Evolutionary conservation across 2,113 vertebrate species (phyloP).

Genomic region (Oreochromis aureus): DNA sequence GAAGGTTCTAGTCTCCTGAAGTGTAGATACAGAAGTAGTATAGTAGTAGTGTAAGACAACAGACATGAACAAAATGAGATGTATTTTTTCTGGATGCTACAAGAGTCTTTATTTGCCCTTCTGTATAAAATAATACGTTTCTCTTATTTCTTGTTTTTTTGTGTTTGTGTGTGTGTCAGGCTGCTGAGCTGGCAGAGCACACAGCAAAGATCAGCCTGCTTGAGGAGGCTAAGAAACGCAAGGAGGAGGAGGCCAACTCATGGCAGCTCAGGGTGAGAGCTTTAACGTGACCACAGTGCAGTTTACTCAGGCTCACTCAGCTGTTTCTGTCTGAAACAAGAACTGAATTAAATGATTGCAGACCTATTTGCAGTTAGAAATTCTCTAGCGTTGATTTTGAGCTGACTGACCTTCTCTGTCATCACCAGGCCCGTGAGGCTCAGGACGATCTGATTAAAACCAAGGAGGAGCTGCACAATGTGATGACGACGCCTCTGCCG

Average conservation of each 20-base stretch:
- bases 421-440: slow-evolving; percentile 81
- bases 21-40: background rate
- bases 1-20: background rate
- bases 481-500: slow-evolving; percentile 77
- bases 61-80: background rate
- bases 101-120: background rate
- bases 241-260: slow-evolving; percentile 84
- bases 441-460: slow-evolving; percentile 87
- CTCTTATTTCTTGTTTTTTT: background rate
- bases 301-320: background rate
- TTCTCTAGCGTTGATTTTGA: background rate
- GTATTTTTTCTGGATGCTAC: background rate
- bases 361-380: background rate
- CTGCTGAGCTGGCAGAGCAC: slow-evolving; percentile 86
- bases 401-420: background rate
- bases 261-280: slow-evolving; percentile 87
- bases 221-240: slow-evolving; percentile 84
- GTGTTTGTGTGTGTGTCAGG: slow-evolving; percentile 59
- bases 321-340: background rate
- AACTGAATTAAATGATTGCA: background rate
- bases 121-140: background rate
- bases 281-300: background rate
- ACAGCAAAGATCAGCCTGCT: slow-evolving; percentile 83
- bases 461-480: slow-evolving; percentile 85
- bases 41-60: background rate